These are phyloP conservation scores for Eulithis prunata DNA, from an alignment of 2,888 invertebrate genomes.

Conservation along the genomic window DNA sequence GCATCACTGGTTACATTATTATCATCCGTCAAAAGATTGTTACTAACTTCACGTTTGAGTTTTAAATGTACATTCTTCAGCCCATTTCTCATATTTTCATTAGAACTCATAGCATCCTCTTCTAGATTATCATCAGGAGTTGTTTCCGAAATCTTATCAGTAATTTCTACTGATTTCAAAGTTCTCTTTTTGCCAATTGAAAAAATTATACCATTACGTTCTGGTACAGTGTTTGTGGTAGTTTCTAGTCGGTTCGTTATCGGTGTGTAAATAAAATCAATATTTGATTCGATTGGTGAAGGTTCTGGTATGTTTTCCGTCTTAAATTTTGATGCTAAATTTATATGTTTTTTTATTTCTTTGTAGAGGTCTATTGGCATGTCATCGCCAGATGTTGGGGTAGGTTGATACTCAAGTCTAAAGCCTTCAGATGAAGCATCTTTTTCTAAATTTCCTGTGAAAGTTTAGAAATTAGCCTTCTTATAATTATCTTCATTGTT, in stretches of 20 bases:
- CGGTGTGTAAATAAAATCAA: not conserved
- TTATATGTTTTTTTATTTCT: conserved; percentile 49
- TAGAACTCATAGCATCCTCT: not conserved
- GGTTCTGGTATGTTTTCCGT: not conserved
- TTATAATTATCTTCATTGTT: no score
- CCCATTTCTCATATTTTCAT: not conserved
- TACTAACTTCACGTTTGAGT: conserved; percentile 6
- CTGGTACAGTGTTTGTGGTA: conserved; percentile 9
- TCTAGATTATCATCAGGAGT: not conserved
- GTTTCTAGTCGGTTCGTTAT: not conserved
- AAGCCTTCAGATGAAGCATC: conserved; percentile 48
- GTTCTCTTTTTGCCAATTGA: conserved; percentile 6
- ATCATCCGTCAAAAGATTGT: not conserved
- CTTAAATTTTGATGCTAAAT: conserved; percentile 29
- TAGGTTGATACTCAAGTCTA: conserved; percentile 47
- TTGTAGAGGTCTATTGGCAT: conserved; percentile 34
- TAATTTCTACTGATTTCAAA: conserved; percentile 9
- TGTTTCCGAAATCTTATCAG: not conserved
- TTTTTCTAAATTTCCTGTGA: conserved; percentile 9
- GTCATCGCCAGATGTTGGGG: conserved; percentile 38
- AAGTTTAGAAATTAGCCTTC: no score
- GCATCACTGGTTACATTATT: conserved; percentile 2
- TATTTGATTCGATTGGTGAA: not conserved
- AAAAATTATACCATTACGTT: conserved; percentile 2
- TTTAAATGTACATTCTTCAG: conserved; percentile 1